These are phyloP conservation scores for Artibeus jamaicensis DNA, from an alignment of 2,797 vertebrate species.

Conservation along the genomic window DNA sequence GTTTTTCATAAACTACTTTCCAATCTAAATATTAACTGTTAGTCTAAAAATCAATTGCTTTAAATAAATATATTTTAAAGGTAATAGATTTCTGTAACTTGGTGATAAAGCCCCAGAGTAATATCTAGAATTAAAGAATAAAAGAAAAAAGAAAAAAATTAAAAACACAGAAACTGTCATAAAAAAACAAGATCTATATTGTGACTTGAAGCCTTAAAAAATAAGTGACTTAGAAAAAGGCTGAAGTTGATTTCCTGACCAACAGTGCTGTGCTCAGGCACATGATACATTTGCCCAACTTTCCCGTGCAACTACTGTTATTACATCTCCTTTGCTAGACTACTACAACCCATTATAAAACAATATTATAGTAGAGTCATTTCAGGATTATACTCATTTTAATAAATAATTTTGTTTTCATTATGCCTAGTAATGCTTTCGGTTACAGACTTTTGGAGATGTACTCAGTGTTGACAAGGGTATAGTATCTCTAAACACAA, in stretches of 20 bases:
- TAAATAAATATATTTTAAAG: slow-evolving; percentile 69
- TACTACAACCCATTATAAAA: neutral
- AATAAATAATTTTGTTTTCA: slow-evolving; percentile 52
- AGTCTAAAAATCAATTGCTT: slow-evolving; percentile 49
- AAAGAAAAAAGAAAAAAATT: neutral
- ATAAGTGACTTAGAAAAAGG: slow-evolving; percentile 62
- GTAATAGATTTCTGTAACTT: slow-evolving; percentile 49
- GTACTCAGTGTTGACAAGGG: neutral
- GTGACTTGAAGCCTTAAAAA: slow-evolving; percentile 65
- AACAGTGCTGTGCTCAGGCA: neutral
- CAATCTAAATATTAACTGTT: neutral
- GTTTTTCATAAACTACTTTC: neutral
- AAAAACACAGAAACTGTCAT: slow-evolving; percentile 68
- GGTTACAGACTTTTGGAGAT: neutral
- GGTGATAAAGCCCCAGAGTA: slow-evolving; percentile 54
- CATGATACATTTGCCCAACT: neutral
- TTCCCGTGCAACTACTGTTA: neutral
- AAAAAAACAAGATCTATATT: slow-evolving; percentile 62
- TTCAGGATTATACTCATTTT: slow-evolving; percentile 55
- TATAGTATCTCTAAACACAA: neutral
- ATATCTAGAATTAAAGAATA: slow-evolving; percentile 72
- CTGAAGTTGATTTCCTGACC: slow-evolving; percentile 46
- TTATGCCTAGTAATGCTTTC: slow-evolving; percentile 45
- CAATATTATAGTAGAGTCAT: slow-evolving; percentile 45
- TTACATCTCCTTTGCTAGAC: slow-evolving; percentile 13